Evolutionary conservation across 2,113 vertebrate species (phyloP).

Genomic region (Scophthalmus maximus): DNA sequence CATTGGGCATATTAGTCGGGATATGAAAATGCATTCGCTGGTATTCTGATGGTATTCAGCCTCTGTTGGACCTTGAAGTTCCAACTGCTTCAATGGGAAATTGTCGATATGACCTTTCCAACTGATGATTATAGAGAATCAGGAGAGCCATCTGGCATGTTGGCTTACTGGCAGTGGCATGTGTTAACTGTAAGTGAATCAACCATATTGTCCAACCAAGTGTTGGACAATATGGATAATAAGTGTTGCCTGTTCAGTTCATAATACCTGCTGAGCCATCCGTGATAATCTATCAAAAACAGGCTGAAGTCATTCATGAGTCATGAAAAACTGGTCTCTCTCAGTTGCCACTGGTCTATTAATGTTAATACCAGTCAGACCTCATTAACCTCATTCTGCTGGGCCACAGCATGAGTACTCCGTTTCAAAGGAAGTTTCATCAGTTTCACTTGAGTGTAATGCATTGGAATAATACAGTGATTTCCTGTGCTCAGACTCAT

Average conservation of each 20-base stretch:
- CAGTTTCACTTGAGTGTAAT: constrained; percentile 46
- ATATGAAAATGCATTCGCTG: too few species aligned
- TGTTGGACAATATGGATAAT: too few species aligned
- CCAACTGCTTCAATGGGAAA: too few species aligned
- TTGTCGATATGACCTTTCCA: constrained; percentile 15
- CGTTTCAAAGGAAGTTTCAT: constrained; percentile 48
- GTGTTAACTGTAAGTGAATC: constrained; percentile 44
- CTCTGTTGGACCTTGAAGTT: too few species aligned
- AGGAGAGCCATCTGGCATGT: constrained; percentile 39
- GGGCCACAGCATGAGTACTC: constrained; percentile 46
- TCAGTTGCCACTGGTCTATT: constrained; percentile 36
- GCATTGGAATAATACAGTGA: constrained; percentile 39
- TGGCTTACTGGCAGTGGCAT: constrained; percentile 31
- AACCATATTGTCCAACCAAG: constrained; percentile 23
- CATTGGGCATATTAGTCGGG: too few species aligned
- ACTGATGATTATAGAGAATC: constrained; percentile 24
- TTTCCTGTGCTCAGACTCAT: constrained; percentile 43
- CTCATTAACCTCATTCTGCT: constrained; percentile 55
- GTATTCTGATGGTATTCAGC: too few species aligned
- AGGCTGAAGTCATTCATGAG: constrained; percentile 47
- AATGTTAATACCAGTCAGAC: constrained; percentile 48
- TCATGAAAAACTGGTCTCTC: constrained; percentile 49
- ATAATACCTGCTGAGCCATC: constrained; percentile 38
- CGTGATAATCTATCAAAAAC: constrained; percentile 32
- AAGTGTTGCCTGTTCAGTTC: constrained; percentile 21